Evolutionary conservation across 53 echinoderm and acorn worm genomes (phyloP).

Genomic region (Holothuria scabra): DNA sequence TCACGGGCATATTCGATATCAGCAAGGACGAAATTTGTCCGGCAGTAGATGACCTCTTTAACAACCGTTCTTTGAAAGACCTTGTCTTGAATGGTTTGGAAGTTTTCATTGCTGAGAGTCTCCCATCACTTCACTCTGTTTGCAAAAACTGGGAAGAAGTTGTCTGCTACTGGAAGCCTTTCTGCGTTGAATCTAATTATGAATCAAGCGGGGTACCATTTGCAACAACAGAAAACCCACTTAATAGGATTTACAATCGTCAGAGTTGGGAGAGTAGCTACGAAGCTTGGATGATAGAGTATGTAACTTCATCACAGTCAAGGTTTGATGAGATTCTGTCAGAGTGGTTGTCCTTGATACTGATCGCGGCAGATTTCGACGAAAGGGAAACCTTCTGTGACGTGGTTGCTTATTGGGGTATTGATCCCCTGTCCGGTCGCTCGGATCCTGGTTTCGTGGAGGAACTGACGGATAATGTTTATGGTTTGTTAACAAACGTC

Average conservation of each 20-base stretch:
- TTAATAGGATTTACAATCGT: background rate
- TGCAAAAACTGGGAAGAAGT: slow-evolving; percentile 6
- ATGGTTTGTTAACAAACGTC: background rate
- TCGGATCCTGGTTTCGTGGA: background rate
- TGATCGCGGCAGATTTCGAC: background rate
- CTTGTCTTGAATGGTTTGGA: background rate
- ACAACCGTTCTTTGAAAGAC: background rate
- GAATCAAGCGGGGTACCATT: no score
- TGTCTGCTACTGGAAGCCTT: slow-evolving; percentile 17
- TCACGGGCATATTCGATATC: slow-evolving; percentile 10
- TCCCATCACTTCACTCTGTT: background rate
- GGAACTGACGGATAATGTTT: background rate
- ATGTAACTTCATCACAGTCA: no score
- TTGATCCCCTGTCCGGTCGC: slow-evolving; percentile 13
- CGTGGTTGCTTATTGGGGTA: background rate
- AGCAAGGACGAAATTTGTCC: slow-evolving; percentile 10
- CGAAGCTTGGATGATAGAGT: no score
- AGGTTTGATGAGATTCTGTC: slow-evolving; percentile 1
- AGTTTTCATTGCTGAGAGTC: slow-evolving; percentile 2
- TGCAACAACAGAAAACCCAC: no score
- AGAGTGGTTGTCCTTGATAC: background rate
- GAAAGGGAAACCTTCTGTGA: background rate
- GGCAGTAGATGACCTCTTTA: background rate
- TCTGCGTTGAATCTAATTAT: background rate
- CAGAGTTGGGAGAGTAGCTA: no score